Percentiles rank a stretch among this genome's conserved stretches.
Conservation (phyloP, 2,888 invertebrate genomes). For the Eupithecia dodoneata region DNA sequence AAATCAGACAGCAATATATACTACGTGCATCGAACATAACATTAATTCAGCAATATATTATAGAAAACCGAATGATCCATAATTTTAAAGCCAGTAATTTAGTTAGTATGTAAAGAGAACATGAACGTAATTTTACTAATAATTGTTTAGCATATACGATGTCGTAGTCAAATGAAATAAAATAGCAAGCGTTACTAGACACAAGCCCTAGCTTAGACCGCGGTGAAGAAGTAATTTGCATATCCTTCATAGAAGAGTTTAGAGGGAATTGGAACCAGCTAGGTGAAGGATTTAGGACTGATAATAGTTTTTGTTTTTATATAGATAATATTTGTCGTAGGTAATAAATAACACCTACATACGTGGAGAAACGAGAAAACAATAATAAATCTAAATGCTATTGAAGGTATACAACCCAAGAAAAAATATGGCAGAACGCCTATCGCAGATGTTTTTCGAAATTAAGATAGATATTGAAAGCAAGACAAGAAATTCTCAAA, state of each 20-base stretch:
- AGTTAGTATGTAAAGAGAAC: not conserved
- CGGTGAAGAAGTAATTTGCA: not conserved
- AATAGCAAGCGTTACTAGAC: not conserved
- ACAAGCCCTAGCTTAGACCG: not conserved
- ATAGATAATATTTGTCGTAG: not conserved
- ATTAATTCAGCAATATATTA: conserved; percentile 1
- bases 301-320: not conserved
- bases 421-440: not conserved
- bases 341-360: not conserved
- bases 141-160: not conserved
- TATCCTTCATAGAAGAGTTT: not conserved
- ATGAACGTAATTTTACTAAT: not conserved
- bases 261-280: not conserved
- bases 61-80: not conserved
- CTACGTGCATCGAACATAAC: not conserved
- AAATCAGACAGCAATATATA: not conserved
- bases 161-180: not conserved
- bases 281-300: not conserved
- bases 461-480: not conserved
- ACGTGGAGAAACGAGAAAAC: not conserved
- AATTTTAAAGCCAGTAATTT: not conserved
- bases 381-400: not conserved
- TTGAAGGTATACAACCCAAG: not conserved
- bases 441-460: not conserved
- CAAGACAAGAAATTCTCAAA: not conserved